These are phyloP conservation scores for Tringa solitaria DNA, from an alignment of 2,113 vertebrate species.

Conservation along the genomic window DNA sequence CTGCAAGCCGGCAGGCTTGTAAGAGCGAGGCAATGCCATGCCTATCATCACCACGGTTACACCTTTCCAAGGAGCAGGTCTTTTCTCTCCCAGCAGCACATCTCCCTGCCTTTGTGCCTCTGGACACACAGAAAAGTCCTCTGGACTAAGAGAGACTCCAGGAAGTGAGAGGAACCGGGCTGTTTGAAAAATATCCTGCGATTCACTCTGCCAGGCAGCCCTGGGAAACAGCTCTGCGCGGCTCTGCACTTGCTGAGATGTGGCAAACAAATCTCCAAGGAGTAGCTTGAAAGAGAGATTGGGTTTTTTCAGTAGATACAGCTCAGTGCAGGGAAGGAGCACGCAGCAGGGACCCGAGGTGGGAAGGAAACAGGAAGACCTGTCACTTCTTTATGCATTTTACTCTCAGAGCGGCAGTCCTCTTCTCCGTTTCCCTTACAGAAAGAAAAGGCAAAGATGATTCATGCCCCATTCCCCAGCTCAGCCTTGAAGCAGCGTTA, in stretches of 20 bases:
- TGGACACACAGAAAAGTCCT: neutral
- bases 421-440: slow-evolving; percentile 40
- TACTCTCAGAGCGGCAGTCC: neutral
- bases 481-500: neutral
- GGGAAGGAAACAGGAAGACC: slow-evolving; percentile 41
- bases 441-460: slow-evolving; percentile 58
- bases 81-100: neutral
- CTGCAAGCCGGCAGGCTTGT: neutral
- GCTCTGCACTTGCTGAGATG: neutral
- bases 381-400: neutral
- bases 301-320: neutral
- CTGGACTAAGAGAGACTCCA: neutral
- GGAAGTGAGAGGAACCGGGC: neutral
- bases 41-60: neutral
- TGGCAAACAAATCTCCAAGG: neutral
- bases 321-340: neutral
- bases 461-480: slow-evolving; percentile 26
- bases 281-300: neutral
- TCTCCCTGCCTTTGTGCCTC: neutral
- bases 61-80: neutral
- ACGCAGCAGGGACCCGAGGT: neutral
- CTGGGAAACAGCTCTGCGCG: neutral
- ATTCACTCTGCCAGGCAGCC: neutral
- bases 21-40: neutral
- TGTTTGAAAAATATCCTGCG: neutral